Evolutionary conservation across 64 coral and sea anemone species (phyloP).

Genomic region (Hydrozoanthus tunicans): DNA sequence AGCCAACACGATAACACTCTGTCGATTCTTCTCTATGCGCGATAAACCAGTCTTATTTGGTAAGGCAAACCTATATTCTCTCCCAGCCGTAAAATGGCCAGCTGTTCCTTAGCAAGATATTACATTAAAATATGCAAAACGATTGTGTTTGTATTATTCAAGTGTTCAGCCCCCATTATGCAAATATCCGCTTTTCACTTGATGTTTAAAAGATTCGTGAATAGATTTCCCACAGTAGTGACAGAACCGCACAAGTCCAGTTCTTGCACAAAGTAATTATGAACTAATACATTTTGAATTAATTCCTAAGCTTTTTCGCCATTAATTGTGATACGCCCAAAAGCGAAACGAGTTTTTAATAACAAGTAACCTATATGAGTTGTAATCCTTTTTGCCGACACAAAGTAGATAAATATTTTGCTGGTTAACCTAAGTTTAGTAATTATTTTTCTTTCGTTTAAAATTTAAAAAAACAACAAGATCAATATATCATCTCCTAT

Average conservation of each 20-base stretch:
- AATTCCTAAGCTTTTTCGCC: not conserved
- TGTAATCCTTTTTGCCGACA: constrained; percentile 18
- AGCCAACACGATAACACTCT: not conserved
- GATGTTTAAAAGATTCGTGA: constrained; percentile 51
- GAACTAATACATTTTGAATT: constrained; percentile 10
- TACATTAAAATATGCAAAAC: constrained; percentile 46
- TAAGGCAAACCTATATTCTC: not conserved
- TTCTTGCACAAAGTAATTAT: not conserved
- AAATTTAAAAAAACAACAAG: not conserved
- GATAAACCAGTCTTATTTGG: not conserved
- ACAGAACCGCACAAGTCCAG: not conserved
- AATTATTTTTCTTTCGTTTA: constrained; percentile 5
- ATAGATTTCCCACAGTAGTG: not conserved
- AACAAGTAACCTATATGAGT: not conserved
- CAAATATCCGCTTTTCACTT: constrained; percentile 36
- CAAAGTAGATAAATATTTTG: constrained; percentile 16
- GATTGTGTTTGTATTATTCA: constrained; percentile 24
- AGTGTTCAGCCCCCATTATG: constrained; percentile 30
- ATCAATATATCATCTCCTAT: not conserved
- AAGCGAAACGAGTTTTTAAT: not conserved
- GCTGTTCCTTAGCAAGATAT: constrained; percentile 22
- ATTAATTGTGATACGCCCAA: not conserved
- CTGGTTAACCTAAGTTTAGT: constrained; percentile 11
- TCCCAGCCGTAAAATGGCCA: constrained; percentile 27
- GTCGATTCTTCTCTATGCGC: not conserved